Conservation (phyloP, 2,888 invertebrate species). For the Rhamphomyia laevipes region DNA sequence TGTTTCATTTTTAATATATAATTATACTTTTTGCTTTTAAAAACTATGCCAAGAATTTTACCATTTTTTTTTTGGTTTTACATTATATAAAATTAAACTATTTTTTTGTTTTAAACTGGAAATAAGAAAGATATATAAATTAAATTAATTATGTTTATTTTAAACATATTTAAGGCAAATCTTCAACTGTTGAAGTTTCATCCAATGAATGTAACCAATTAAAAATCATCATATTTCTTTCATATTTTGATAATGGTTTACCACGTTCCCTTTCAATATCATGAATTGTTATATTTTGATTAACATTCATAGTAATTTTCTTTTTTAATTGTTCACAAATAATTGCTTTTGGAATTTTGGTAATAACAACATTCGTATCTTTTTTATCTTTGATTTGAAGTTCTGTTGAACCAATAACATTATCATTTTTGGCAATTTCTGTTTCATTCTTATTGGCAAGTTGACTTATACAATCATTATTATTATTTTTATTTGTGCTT, state of each 20-base stretch:
- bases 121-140: neutral
- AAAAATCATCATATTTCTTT: conserved; percentile 91
- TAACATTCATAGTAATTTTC: conserved; percentile 15
- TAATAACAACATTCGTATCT: neutral
- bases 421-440: conserved; percentile 4
- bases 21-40: too few species aligned
- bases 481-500: neutral
- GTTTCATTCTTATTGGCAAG: neutral
- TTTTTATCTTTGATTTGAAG: conserved; percentile 6
- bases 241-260: conserved; percentile 75
- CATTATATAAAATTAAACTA: neutral
- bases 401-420: conserved; percentile 25
- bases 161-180: conserved; percentile 12
- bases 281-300: conserved; percentile 52
- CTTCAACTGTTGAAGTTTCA: conserved; percentile 48
- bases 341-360: conserved; percentile 5
- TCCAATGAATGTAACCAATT: conserved; percentile 86
- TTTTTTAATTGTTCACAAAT: conserved; percentile 14
- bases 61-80: neutral
- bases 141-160: neutral
- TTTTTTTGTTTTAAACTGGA: neutral
- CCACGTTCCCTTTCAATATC: conserved; percentile 74
- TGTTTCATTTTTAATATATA: too few species aligned
- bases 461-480: neutral
- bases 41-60: neutral